Evolutionary conservation across 2,113 vertebrate genomes (phyloP).

Genomic region (Dasyurus viverrinus): DNA sequence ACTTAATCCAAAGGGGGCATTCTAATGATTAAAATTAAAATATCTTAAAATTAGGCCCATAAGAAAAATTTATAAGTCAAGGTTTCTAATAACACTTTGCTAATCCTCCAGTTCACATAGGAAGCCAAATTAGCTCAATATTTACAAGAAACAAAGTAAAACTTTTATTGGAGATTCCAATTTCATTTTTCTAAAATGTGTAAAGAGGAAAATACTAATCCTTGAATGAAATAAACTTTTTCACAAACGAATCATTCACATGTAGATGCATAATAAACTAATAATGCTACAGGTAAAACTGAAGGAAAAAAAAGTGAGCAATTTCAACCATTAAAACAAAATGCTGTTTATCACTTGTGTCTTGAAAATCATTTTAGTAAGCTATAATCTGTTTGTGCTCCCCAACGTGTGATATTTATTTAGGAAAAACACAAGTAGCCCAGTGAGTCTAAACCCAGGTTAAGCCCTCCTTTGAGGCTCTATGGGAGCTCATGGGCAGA

Average conservation of each 20-base stretch:
- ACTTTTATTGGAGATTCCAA: not conserved
- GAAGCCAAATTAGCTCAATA: constrained; percentile 30
- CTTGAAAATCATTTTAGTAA: not conserved
- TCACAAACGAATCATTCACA: not conserved
- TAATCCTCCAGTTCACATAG: constrained; percentile 37
- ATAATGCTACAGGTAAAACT: constrained; percentile 29
- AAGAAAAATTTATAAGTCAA: constrained; percentile 34
- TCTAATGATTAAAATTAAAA: constrained; percentile 13
- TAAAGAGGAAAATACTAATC: not conserved
- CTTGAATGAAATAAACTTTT: not conserved
- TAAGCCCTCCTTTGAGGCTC: not conserved
- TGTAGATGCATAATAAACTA: constrained; percentile 5
- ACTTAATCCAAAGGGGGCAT: constrained; percentile 22
- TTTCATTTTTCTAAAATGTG: not conserved
- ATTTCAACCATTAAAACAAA: not conserved
- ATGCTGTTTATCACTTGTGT: not conserved
- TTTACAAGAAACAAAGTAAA: not conserved
- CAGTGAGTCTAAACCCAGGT: not conserved
- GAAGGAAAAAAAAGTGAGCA: constrained; percentile 40
- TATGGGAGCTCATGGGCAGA: not conserved
- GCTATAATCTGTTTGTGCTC: not conserved
- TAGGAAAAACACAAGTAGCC: not conserved
- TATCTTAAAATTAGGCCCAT: constrained; percentile 30
- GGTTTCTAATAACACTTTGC: constrained; percentile 5
- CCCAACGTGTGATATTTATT: not conserved